phyloP scores from a whole-genome alignment of 2,888 invertebrate genomes.

The Macaria liturata region DNA sequence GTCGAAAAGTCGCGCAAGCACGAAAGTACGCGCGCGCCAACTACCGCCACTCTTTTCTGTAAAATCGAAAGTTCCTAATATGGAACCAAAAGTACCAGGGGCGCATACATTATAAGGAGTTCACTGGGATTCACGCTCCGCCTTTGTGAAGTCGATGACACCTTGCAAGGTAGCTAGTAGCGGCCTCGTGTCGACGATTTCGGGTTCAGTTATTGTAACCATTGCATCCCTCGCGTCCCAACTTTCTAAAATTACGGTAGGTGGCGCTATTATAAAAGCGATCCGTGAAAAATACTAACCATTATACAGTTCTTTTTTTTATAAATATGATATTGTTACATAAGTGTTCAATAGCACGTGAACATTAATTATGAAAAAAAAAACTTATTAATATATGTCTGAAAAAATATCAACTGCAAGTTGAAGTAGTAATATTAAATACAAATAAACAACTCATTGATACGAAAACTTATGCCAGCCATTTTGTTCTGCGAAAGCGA shows the following conservation, averaged over 20 bases:
- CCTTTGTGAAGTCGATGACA: constrained; percentile 16
- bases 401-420: too few relatives aligned
- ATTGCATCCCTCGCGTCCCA: constrained; percentile 10
- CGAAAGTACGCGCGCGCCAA: neutral
- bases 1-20: too few relatives aligned
- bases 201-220: constrained; percentile 14
- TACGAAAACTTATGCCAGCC: neutral
- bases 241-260: constrained; percentile 21
- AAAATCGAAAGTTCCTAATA: constrained; percentile 68
- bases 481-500: constrained; percentile 2
- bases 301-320: too few relatives aligned
- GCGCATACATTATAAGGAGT: constrained; percentile 48
- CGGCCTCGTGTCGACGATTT: constrained; percentile 3
- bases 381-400: too few relatives aligned
- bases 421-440: too few relatives aligned
- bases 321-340: too few relatives aligned
- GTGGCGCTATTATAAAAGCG: constrained; percentile 24
- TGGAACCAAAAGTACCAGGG: constrained; percentile 71
- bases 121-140: constrained; percentile 31
- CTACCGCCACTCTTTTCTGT: neutral
- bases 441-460: too few relatives aligned
- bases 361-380: too few relatives aligned
- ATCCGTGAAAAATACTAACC: neutral
- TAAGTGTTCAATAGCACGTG: too few relatives aligned
- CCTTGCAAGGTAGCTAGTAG: neutral